These are phyloP conservation scores for Nerophis ophidion DNA, from an alignment of 2,113 vertebrate species.

Conservation along the genomic window DNA sequence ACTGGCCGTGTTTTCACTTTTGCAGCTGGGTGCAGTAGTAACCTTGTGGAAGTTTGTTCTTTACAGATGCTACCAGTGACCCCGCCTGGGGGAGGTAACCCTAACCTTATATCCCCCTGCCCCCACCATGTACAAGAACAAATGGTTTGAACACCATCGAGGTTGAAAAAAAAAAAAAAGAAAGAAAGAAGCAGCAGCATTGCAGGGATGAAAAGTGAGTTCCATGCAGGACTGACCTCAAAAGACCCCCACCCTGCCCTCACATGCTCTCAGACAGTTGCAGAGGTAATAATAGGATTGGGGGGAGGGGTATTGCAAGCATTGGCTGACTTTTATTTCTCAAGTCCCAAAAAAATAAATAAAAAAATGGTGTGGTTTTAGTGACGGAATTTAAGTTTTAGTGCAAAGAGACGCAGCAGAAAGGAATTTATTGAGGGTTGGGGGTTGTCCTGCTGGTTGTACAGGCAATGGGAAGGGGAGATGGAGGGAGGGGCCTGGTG, in stretches of 20 bases:
- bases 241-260: slow-evolving; percentile 29
- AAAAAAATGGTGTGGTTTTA: background rate
- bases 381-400: background rate
- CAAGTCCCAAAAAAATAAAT: background rate
- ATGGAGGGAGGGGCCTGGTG: slow-evolving; percentile 46
- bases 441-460: slow-evolving; percentile 53
- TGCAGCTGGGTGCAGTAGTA: slow-evolving; percentile 1
- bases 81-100: background rate
- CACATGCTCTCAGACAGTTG: slow-evolving; percentile 30
- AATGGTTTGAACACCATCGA: slow-evolving; percentile 29
- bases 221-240: slow-evolving; percentile 39
- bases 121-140: slow-evolving; percentile 20
- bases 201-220: slow-evolving; percentile 15
- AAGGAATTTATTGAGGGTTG: slow-evolving; percentile 69
- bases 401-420: slow-evolving; percentile 28
- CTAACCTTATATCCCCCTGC: slow-evolving; percentile 16
- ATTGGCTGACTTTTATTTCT: background rate
- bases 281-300: too few species aligned
- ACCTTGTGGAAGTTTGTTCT: slow-evolving; percentile 36
- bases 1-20: slow-evolving; percentile 16
- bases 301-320: slow-evolving; percentile 15
- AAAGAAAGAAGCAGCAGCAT: background rate
- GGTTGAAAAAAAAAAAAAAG: too few species aligned
- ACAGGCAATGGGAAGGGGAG: slow-evolving; percentile 51
- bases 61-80: slow-evolving; percentile 48